Base-by-base conservation (phyloP, 2,888 invertebrate genomes). In the Tridacna crocea region DNA sequence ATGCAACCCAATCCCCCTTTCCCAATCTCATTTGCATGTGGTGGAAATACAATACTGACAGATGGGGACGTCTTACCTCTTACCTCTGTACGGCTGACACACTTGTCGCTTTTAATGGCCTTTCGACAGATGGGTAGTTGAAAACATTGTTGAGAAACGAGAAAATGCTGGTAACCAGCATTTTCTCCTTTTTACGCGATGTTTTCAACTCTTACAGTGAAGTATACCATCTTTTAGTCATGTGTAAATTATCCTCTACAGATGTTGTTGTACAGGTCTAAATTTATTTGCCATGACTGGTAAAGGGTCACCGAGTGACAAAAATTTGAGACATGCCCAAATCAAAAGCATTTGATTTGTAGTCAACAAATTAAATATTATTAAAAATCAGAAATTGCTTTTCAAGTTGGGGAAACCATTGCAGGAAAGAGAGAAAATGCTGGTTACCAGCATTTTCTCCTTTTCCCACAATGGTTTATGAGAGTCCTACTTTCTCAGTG, bases 21-120 rank as follows among this genome's bases (percentile, higher is more conserved):
- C 36, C 36, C 61, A 61, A 24, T 22, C 61, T 61, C 61, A 61
- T 61, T 61, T 61, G 61, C 61, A 61, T 61, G 22, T 61, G 61
- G 61, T 19, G 11, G 15, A 55, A 55, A 36, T 36, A 36, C 36
- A 36, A 36, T 36, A 36, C 36, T 36, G 36, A 36, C 36, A 36
- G 36, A 4, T 36, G 36, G 36, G 8, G 36, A 36, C 3, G 8
- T 36, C 36, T 36, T 4, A n/a, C 2, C 36, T 36, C 3, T 36
- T 36, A 36, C 2, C 36, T 8, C 36, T 36, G 2, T 36, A 8
- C 36, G 3, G n/a, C n/a, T n/a, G n/a, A 36, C 36, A 36, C 36
- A 8, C 2, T 36, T 8, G 3, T 36, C 3, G 8, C 3, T 36
- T 36, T 36, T 36, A 36, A 36, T 36, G 36, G 8, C 36, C 36